These are phyloP conservation scores for Triops longicaudatus DNA, from an alignment of 1,140 invertebrate genomes.

Conservation along the genomic window DNA sequence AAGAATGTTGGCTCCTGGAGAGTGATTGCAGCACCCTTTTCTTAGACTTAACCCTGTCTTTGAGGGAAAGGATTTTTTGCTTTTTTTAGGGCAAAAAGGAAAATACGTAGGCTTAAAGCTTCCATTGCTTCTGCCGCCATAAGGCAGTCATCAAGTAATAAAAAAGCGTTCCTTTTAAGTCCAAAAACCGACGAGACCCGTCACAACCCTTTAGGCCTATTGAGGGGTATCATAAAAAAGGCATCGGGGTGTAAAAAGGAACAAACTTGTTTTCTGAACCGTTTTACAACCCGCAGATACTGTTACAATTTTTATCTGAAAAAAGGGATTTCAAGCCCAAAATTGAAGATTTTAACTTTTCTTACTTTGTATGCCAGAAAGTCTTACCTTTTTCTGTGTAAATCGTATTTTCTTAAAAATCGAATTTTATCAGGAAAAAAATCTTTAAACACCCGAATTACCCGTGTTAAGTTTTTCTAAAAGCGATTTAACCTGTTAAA, in stretches of 20 bases:
- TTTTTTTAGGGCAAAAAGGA: neutral
- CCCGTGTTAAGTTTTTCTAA: too few species aligned
- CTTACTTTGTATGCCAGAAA: neutral
- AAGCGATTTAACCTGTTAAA: too few species aligned
- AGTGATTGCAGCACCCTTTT: neutral
- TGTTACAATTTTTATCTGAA: neutral
- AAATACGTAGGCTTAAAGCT: neutral
- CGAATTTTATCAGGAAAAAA: too few species aligned
- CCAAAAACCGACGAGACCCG: neutral
- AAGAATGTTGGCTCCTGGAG: neutral
- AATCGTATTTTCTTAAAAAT: too few species aligned
- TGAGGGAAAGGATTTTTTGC: neutral
- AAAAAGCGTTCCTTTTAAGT: neutral
- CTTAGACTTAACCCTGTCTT: neutral
- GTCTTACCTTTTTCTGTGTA: too few species aligned
- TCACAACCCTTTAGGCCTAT: neutral
- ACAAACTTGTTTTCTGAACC: neutral
- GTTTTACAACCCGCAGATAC: neutral
- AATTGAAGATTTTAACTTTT: too few species aligned
- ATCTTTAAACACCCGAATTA: too few species aligned
- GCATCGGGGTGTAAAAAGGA: neutral
- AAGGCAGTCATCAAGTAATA: neutral
- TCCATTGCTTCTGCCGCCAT: constrained; percentile 2
- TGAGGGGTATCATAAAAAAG: neutral
- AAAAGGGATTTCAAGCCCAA: neutral